phyloP scores from a whole-genome alignment of 2,113 vertebrate species.

The Leucopternis melanops region DNA sequence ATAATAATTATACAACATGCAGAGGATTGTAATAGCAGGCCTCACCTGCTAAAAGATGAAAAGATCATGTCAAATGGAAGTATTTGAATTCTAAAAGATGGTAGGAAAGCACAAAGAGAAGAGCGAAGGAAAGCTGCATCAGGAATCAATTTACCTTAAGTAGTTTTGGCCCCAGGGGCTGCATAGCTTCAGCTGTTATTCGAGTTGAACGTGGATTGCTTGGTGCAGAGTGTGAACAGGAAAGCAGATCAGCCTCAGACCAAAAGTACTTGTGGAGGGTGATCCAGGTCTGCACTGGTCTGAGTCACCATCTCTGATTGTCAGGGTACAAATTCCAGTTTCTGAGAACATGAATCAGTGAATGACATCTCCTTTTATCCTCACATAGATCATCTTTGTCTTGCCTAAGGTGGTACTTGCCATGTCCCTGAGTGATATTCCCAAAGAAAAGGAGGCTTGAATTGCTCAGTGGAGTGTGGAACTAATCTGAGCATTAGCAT shows the following conservation, averaged over 20 bases:
- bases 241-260: not conserved
- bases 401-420: not conserved
- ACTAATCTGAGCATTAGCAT: not conserved
- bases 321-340: not conserved
- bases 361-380: not conserved
- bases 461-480: not conserved
- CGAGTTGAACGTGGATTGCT: not conserved
- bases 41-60: not conserved
- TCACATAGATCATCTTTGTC: not conserved
- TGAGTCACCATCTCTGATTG: not conserved
- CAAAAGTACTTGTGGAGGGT: not conserved
- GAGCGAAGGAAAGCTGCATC: not conserved
- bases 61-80: not conserved
- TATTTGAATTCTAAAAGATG: not conserved
- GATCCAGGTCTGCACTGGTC: not conserved
- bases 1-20: conserved; percentile 29
- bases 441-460: not conserved
- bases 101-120: not conserved
- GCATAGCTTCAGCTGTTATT: not conserved
- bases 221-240: not conserved
- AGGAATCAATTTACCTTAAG: not conserved
- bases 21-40: not conserved
- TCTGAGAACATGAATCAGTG: not conserved
- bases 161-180: not conserved
- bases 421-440: not conserved